These are phyloP conservation scores for Micromesistius poutassou DNA, from an alignment of 2,797 vertebrate species.

Conservation along the genomic window DNA sequence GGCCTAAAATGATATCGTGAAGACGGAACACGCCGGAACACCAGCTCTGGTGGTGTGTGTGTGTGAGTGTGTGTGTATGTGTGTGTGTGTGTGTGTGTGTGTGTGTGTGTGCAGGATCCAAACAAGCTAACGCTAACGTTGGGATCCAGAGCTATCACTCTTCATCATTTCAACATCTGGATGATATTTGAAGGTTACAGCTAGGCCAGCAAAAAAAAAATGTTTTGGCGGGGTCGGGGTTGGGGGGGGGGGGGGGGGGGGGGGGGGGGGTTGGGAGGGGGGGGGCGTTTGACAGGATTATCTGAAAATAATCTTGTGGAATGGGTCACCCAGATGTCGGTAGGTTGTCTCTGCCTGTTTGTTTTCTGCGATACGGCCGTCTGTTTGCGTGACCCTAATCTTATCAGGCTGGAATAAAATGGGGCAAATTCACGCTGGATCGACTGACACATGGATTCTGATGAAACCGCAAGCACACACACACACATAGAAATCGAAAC, in stretches of 20 bases:
- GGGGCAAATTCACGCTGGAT: slow-evolving; percentile 34
- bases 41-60: neutral
- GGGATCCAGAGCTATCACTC: neutral
- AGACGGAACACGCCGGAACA: neutral
- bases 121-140: slow-evolving; percentile 2
- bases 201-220: slow-evolving; percentile 13
- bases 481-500: neutral
- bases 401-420: slow-evolving; percentile 40
- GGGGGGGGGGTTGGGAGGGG: slow-evolving; percentile 1
- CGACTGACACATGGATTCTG: slow-evolving; percentile 51
- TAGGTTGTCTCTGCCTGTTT: slow-evolving; percentile 35
- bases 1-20: too few species aligned
- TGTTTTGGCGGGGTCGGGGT: too few species aligned
- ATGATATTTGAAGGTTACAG: slow-evolving; percentile 56
- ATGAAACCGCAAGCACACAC: neutral
- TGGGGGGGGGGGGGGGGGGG: neutral
- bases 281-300: slow-evolving; percentile 54
- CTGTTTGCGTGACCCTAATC: slow-evolving; percentile 43
- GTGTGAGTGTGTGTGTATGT: neutral
- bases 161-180: slow-evolving; percentile 48
- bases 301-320: slow-evolving; percentile 54
- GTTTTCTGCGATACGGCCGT: slow-evolving; percentile 59
- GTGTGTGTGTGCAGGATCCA: neutral
- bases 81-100: slow-evolving; percentile 7
- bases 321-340: slow-evolving; percentile 63